These are phyloP conservation scores for Gastrophryne carolinensis DNA, from an alignment of 2,797 vertebrate genomes.

Conservation along the genomic window DNA sequence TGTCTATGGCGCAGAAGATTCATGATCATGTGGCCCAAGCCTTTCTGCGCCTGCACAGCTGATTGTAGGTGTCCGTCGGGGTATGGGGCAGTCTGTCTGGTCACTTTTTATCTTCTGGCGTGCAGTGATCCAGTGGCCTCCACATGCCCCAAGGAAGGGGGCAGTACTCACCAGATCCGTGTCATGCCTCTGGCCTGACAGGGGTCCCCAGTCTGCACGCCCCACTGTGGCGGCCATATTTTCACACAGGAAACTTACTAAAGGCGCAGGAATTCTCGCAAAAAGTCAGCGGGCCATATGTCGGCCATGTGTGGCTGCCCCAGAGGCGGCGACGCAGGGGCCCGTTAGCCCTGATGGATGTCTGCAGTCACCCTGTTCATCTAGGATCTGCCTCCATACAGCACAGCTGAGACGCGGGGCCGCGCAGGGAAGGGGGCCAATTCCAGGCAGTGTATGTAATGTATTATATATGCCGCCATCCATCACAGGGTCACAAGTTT, in stretches of 20 bases:
- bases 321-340: constrained; percentile 63
- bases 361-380: constrained; percentile 60
- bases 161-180: too few relatives aligned
- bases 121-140: too few relatives aligned
- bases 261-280: constrained; percentile 55
- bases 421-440: constrained; percentile 55
- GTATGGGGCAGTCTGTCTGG: too few relatives aligned
- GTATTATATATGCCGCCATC: constrained; percentile 58
- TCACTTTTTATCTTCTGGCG: too few relatives aligned
- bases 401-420: constrained; percentile 47
- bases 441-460: constrained; percentile 55
- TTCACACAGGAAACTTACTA: constrained; percentile 53
- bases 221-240: too few relatives aligned
- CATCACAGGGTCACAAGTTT: constrained; percentile 62
- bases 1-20: too few relatives aligned
- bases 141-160: too few relatives aligned
- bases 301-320: constrained; percentile 69
- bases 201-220: too few relatives aligned
- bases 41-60: too few relatives aligned
- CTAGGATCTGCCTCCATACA: constrained; percentile 55
- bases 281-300: constrained; percentile 69
- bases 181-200: too few relatives aligned
- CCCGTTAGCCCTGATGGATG: constrained; percentile 62
- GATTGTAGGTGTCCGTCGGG: too few relatives aligned
- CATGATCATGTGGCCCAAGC: too few relatives aligned